These are phyloP conservation scores for Macrophya alboannulata DNA, from an alignment of 2,888 invertebrate genomes.

Conservation along the genomic window DNA sequence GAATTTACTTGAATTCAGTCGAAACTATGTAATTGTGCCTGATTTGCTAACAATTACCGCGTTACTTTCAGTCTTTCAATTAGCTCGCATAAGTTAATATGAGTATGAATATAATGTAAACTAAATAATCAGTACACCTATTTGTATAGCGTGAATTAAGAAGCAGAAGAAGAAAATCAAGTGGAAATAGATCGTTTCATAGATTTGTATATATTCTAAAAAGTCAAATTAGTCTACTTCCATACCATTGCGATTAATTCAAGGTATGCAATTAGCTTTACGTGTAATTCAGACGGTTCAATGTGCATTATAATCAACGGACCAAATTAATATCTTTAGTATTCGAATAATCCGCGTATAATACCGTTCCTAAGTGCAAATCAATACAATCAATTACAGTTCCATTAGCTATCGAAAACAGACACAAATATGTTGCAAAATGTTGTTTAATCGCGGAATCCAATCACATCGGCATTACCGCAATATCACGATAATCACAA, in stretches of 20 bases:
- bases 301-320: neutral
- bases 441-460: neutral
- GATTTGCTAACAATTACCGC: conserved; percentile 41
- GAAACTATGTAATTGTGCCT: conserved; percentile 43
- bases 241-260: neutral
- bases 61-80: conserved; percentile 47
- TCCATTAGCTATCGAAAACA: neutral
- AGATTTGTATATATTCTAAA: neutral
- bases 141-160: neutral
- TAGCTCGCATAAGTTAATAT: conserved; percentile 27
- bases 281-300: neutral
- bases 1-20: conserved; percentile 35
- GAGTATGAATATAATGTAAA: conserved; percentile 14
- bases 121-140: conserved; percentile 15
- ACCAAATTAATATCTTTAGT: conserved; percentile 1
- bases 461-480: neutral
- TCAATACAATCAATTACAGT: neutral
- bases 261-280: neutral
- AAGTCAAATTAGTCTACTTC: neutral
- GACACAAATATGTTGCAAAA: neutral
- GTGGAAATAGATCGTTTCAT: neutral
- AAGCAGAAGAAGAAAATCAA: neutral
- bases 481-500: neutral
- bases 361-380: neutral
- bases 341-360: neutral